These are phyloP conservation scores for Liposcelis brunnea DNA, from an alignment of 2,888 invertebrate genomes.

Conservation along the genomic window DNA sequence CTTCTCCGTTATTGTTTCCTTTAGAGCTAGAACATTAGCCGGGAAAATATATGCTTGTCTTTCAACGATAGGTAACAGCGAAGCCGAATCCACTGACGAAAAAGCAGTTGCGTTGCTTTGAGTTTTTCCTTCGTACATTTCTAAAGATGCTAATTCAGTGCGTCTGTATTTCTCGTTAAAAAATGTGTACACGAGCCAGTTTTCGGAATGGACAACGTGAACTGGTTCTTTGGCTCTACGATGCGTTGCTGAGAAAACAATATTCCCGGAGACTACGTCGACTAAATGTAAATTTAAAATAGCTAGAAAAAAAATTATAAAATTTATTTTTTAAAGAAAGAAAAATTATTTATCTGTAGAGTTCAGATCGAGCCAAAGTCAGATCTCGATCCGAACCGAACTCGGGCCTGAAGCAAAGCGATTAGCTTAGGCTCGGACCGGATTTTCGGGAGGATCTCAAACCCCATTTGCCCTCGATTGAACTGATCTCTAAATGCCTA, in stretches of 20 bases:
- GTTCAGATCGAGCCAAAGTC: too few relatives aligned
- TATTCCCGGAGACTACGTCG: conserved; percentile 78
- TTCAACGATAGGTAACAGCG: conserved; percentile 54
- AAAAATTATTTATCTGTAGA: conserved; percentile 1
- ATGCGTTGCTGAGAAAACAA: conserved; percentile 71
- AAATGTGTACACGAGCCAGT: conserved; percentile 88
- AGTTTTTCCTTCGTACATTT: conserved; percentile 85
- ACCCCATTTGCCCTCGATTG: too few relatives aligned
- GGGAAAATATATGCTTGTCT: conserved; percentile 81
- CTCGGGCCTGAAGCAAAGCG: too few relatives aligned
- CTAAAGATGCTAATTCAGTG: conserved; percentile 61
- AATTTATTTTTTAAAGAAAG: too few relatives aligned
- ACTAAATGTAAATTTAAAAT: conserved; percentile 70
- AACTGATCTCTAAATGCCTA: conserved; percentile 1
- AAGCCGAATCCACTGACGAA: conserved; percentile 62
- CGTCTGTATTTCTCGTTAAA: conserved; percentile 87
- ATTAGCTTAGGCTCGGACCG: too few relatives aligned
- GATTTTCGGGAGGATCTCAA: too few relatives aligned
- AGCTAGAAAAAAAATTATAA: too few relatives aligned
- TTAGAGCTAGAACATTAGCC: conserved; percentile 56
- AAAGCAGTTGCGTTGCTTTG: conserved; percentile 72
- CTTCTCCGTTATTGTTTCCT: conserved; percentile 79
- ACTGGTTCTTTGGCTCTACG: conserved; percentile 70
- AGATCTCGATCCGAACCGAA: neutral
- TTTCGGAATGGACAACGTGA: conserved; percentile 85